Conservation (phyloP, 2,888 invertebrate genomes). For the Parascotia fuliginaria region DNA sequence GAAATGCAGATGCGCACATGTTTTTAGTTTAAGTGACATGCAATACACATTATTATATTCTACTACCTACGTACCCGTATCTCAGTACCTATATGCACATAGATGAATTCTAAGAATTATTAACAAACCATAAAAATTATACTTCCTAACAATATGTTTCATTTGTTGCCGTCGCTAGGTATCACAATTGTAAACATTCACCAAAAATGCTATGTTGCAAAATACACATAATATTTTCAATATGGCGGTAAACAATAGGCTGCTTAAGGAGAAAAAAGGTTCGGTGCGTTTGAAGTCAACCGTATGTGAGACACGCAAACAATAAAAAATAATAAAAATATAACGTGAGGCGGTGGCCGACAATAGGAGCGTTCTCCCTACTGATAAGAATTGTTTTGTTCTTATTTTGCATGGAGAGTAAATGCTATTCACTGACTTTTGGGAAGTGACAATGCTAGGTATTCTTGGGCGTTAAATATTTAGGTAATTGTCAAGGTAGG, state of each 20-base stretch:
- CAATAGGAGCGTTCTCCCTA: constrained; percentile 55
- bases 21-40: no score
- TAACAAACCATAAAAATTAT: not conserved
- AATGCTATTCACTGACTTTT: constrained; percentile 20
- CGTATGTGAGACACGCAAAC: constrained; percentile 65
- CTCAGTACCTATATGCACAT: not conserved
- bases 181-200: constrained; percentile 20
- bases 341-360: constrained; percentile 38
- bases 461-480: constrained; percentile 1
- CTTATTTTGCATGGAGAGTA: constrained; percentile 16
- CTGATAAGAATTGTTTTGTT: constrained; percentile 55
- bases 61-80: not conserved
- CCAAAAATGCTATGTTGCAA: constrained; percentile 9
- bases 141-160: constrained; percentile 2
- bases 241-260: constrained; percentile 19
- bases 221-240: constrained; percentile 18
- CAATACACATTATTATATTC: no score
- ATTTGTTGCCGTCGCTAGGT: constrained; percentile 7
- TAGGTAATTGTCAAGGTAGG: no score
- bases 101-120: constrained; percentile 14
- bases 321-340: constrained; percentile 50
- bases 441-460: constrained; percentile 17
- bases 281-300: constrained; percentile 54
- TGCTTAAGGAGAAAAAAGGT: constrained; percentile 38
- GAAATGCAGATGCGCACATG: no score